Evolutionary conservation across 2,113 vertebrate genomes (phyloP).

Genomic region (Recurvirostra avosetta): DNA sequence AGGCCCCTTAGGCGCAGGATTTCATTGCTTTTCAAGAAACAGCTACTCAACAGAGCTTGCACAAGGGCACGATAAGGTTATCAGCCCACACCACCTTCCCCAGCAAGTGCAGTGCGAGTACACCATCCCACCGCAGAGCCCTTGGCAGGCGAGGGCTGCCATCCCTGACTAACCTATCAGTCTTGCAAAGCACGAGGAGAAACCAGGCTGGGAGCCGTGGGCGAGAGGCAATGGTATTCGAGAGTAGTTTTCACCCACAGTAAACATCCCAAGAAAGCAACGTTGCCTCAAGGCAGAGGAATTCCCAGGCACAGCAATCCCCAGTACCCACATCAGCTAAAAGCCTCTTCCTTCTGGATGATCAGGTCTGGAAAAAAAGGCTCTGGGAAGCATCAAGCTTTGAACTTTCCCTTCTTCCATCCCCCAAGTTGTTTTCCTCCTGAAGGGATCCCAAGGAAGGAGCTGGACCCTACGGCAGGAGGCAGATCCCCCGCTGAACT

Average conservation of each 20-base stretch:
- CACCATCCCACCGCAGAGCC: not conserved
- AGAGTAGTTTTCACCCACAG: not conserved
- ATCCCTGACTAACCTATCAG: not conserved
- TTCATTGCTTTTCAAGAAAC: not conserved
- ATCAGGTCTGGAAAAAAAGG: not conserved
- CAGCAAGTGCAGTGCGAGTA: not conserved
- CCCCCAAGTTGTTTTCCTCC: accelerated
- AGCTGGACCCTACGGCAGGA: accelerated
- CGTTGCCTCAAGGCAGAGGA: not conserved
- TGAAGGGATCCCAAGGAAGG: not conserved
- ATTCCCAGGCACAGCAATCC: not conserved
- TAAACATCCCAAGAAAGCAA: not conserved
- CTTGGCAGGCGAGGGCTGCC: not conserved
- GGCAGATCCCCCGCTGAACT: accelerated
- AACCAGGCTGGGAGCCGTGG: not conserved
- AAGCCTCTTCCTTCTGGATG: not conserved
- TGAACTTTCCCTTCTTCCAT: not conserved
- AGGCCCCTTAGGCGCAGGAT: not conserved
- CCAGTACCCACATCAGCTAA: not conserved
- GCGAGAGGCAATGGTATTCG: not conserved
- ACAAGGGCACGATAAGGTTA: not conserved
- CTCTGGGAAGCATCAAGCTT: not conserved
- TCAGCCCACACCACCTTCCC: not conserved
- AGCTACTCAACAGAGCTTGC: not conserved
- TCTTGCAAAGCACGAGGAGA: not conserved